Conservation (phyloP, 2,113 vertebrate genomes). For the Macheiramphus alcinus region DNA sequence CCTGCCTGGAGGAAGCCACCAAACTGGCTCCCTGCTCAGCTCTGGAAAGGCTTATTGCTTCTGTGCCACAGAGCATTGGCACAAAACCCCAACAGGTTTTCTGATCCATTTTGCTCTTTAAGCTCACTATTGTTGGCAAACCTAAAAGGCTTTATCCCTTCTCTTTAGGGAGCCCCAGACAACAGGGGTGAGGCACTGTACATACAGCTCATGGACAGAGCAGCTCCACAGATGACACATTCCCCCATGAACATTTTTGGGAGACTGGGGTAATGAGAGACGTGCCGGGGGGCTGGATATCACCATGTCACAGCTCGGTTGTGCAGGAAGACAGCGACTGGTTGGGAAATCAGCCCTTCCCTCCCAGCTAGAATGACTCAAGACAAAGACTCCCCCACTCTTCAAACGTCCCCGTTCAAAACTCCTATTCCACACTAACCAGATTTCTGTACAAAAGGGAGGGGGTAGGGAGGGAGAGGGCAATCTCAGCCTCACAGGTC, state of each 20-base stretch:
- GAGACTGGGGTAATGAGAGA: neutral
- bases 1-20: neutral
- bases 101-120: conserved; percentile 27
- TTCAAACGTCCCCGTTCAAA: conserved; percentile 25
- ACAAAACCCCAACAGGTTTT: conserved; percentile 18
- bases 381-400: conserved; percentile 53
- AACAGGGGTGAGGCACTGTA: neutral
- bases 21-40: neutral
- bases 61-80: neutral
- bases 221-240: neutral
- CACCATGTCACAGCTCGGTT: neutral
- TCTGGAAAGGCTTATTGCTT: neutral
- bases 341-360: conserved; percentile 37
- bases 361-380: conserved; percentile 42
- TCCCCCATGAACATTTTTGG: neutral
- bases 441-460: neutral
- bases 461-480: neutral
- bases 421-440: conserved; percentile 10
- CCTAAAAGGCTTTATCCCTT: conserved; percentile 18
- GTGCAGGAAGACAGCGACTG: conserved; percentile 35
- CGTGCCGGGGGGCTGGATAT: neutral
- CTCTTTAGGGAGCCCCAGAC: neutral
- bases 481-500: neutral
- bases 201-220: neutral
- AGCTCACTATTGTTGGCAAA: conserved; percentile 32